Percentiles rank a stretch among this genome's conserved stretches.
phyloP scores from a whole-genome alignment of 2,888 invertebrate species.

The Anthrax anthrax region DNA sequence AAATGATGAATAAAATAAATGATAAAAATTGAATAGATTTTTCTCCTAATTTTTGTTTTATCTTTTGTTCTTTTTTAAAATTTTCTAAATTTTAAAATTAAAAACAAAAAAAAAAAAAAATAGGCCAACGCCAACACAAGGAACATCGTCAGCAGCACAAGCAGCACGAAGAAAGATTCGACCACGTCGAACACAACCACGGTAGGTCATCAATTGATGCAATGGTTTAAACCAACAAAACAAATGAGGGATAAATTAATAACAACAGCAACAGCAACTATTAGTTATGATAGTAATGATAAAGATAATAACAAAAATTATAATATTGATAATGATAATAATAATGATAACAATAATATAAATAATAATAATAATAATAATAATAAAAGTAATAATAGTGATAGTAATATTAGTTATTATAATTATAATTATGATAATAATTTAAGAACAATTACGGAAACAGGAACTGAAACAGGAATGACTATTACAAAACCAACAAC shows the following conservation, averaged over 20 bases:
- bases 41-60: no score
- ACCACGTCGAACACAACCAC: slow-evolving; percentile 27
- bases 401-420: no score
- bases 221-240: slow-evolving; percentile 14
- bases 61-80: not conserved
- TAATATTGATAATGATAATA: not conserved
- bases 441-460: not conserved
- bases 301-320: not conserved
- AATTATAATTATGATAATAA: not conserved
- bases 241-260: slow-evolving; percentile 14
- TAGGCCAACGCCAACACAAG: slow-evolving; percentile 29
- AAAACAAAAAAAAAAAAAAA: not conserved
- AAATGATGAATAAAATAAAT: no score
- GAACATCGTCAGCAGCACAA: slow-evolving; percentile 14
- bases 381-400: not conserved
- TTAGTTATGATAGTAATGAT: not conserved
- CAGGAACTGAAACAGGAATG: not conserved
- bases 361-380: not conserved
- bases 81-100: not conserved
- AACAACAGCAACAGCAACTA: slow-evolving; percentile 7
- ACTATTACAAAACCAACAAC: not conserved
- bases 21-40: no score
- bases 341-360: not conserved
- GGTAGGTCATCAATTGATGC: slow-evolving; percentile 24
- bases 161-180: slow-evolving; percentile 28